Evolutionary conservation across 2,888 invertebrate genomes (phyloP).

Genomic region (Archips crataeganus): DNA sequence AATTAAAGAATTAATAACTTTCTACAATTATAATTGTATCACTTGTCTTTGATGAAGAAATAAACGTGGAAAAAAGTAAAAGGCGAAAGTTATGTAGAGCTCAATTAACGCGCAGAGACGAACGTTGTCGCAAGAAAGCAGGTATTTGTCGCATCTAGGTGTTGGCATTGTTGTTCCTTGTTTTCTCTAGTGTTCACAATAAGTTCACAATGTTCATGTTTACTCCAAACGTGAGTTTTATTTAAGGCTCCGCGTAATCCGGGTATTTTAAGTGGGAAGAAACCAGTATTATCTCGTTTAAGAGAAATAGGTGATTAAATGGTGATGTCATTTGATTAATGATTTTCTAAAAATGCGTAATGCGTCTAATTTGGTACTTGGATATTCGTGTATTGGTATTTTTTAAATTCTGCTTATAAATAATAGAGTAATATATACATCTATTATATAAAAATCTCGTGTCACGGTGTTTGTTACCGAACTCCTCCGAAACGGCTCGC

Average conservation of each 20-base stretch:
- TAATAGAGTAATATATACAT: too few relatives aligned
- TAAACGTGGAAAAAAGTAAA: conserved; percentile 23
- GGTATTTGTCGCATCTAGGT: conserved; percentile 25
- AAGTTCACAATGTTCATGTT: conserved; percentile 12
- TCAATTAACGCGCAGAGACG: conserved; percentile 22
- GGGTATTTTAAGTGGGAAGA: neutral
- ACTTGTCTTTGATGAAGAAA: conserved; percentile 2
- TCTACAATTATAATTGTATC: neutral
- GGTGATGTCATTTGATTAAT: neutral
- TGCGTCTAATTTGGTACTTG: neutral
- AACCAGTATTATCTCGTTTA: neutral
- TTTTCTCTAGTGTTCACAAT: conserved; percentile 13
- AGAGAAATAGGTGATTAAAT: neutral
- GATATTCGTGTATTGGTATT: neutral
- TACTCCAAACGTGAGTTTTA: neutral
- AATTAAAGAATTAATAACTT: neutral
- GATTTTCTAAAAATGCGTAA: neutral
- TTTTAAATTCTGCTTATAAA: neutral
- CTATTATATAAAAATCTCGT: too few relatives aligned
- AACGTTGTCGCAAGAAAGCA: conserved; percentile 29
- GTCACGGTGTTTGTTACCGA: too few relatives aligned
- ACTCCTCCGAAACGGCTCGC: too few relatives aligned
- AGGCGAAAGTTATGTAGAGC: conserved; percentile 30
- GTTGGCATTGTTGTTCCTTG: conserved; percentile 29
- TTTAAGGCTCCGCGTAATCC: neutral